Evolutionary conservation across 2,113 vertebrate species (phyloP).

Genomic region (Cyrtonyx montezumae): DNA sequence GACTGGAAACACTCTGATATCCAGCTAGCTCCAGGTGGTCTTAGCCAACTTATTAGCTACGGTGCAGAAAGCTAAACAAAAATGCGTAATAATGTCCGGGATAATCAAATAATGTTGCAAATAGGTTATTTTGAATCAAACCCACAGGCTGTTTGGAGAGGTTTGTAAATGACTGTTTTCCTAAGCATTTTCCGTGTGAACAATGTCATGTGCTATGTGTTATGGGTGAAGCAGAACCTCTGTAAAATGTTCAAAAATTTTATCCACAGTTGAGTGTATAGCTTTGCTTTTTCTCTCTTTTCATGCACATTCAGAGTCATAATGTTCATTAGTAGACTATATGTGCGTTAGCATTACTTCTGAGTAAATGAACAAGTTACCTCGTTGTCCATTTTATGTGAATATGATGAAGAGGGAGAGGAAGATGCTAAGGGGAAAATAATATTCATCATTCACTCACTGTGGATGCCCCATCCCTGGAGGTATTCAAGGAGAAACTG

Average conservation of each 20-base stretch:
- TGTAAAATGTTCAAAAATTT: conserved; percentile 29
- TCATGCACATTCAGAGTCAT: not conserved
- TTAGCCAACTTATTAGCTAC: not conserved
- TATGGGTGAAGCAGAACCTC: not conserved
- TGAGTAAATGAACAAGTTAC: not conserved
- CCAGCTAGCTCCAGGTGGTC: conserved; percentile 1
- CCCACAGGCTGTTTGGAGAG: not conserved
- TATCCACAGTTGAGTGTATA: not conserved
- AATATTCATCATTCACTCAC: not conserved
- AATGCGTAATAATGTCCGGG: fast-evolving
- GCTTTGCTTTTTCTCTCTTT: not conserved
- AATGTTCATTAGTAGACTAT: not conserved
- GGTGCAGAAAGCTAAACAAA: conserved; percentile 11
- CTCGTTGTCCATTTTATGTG: not conserved
- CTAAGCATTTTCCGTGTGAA: not conserved
- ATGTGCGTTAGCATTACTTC: not conserved
- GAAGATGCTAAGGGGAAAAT: not conserved
- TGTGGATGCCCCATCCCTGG: too few relatives aligned
- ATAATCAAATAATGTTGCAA: not conserved
- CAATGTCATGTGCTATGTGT: not conserved
- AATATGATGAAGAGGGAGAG: fast-evolving
- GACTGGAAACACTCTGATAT: conserved; percentile 12
- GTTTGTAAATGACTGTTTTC: not conserved
- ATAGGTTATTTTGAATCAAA: conserved; percentile 14
- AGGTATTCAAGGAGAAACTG: too few relatives aligned